Evolutionary conservation across 2,113 vertebrate species (phyloP).

Genomic region (Ciconia stormi): DNA sequence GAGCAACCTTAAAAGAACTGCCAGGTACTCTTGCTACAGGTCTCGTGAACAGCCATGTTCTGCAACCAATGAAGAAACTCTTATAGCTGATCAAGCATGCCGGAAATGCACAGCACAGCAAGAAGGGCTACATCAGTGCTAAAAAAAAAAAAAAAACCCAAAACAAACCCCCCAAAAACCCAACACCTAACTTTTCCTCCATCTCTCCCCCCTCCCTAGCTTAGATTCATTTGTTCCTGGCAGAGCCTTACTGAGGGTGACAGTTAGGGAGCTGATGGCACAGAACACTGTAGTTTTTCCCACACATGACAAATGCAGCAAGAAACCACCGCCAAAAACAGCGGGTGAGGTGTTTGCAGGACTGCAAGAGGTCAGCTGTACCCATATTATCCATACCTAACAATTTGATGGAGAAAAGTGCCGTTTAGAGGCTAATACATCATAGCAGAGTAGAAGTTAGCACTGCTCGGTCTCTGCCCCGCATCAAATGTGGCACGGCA

Average conservation of each 20-base stretch:
- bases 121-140: neutral
- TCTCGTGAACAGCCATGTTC: neutral
- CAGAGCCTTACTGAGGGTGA: neutral
- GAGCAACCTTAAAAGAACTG: neutral
- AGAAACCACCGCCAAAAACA: neutral
- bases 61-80: neutral
- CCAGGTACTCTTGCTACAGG: neutral
- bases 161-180: too few relatives aligned
- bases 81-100: neutral
- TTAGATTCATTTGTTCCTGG: neutral
- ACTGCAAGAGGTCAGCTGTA: neutral
- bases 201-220: neutral
- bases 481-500: accelerated
- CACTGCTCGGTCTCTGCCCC: neutral
- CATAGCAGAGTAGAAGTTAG: accelerated
- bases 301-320: neutral
- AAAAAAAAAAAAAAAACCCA: neutral
- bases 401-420: neutral
- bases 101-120: neutral
- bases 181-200: neutral
- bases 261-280: neutral
- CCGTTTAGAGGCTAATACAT: neutral
- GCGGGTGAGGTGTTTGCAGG: neutral
- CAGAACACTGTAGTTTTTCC: neutral
- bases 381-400: accelerated